These are phyloP conservation scores for Anguilla pacifica DNA, from an alignment of 2,797 vertebrate species.

Conservation along the genomic window DNA sequence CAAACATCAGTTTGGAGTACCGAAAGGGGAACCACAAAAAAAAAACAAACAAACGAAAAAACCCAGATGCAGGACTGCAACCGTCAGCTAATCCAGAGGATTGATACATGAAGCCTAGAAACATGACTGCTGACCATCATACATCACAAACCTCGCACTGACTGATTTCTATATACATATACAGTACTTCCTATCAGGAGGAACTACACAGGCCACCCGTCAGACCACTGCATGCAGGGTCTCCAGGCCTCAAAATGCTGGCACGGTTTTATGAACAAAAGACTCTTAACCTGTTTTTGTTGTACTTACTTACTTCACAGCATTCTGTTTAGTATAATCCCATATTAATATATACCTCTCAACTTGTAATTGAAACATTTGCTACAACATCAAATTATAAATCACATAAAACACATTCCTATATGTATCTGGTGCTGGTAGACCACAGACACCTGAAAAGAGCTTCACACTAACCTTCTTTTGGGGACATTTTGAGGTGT, in stretches of 20 bases:
- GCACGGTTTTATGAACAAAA: neutral
- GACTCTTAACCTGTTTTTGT: neutral
- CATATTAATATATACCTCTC: no score
- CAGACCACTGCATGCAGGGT: neutral
- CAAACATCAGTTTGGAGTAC: neutral
- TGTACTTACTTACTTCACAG: neutral
- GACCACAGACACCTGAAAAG: no score
- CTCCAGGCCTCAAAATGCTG: neutral
- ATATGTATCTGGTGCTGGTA: no score
- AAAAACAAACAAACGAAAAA: neutral
- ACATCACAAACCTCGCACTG: neutral
- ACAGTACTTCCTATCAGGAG: neutral
- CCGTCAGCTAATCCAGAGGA: neutral
- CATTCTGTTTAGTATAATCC: neutral
- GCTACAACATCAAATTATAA: no score
- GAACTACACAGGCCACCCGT: neutral
- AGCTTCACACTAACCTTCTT: no score
- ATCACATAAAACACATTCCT: no score
- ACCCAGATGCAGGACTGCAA: neutral
- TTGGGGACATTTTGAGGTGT: no score
- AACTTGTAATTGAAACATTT: no score
- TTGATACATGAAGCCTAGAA: neutral
- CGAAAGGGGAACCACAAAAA: neutral
- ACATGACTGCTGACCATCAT: neutral
- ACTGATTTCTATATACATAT: neutral